Percentiles rank a stretch among this genome's conserved stretches.
Conservation (phyloP, 1,140 invertebrate species). For the Drusus annulatus region DNA sequence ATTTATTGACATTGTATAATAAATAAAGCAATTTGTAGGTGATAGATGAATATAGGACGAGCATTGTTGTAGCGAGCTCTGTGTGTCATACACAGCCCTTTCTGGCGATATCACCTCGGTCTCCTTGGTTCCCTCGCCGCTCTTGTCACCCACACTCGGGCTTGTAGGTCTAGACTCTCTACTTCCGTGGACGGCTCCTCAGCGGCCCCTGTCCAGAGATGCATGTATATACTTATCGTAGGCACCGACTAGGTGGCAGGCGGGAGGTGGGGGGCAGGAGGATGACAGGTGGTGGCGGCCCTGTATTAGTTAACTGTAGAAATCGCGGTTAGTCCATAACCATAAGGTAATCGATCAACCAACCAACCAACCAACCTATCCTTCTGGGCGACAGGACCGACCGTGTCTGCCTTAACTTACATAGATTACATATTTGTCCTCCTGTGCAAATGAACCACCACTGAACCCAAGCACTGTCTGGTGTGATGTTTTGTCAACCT, state of each 20-base stretch:
- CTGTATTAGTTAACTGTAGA: conserved; percentile 9
- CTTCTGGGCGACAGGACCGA: too few relatives aligned
- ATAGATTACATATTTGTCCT: too few relatives aligned
- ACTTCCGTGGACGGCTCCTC: background rate
- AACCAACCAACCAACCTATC: too few relatives aligned
- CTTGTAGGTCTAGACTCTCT: background rate
- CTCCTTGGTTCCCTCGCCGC: conserved; percentile 10
- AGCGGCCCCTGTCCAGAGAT: background rate
- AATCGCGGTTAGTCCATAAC: too few relatives aligned
- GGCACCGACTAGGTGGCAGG: background rate
- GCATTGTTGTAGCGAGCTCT: conserved; percentile 47
- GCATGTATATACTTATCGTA: conserved; percentile 5
- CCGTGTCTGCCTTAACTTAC: too few relatives aligned
- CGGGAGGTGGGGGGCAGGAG: background rate
- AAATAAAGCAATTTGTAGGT: conserved; percentile 59
- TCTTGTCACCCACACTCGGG: conserved; percentile 9
- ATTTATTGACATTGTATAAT: conserved; percentile 60
- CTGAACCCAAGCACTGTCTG: conserved; percentile 22
- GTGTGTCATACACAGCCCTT: conserved; percentile 33
- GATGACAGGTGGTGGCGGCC: background rate
- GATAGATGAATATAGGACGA: conserved; percentile 55
- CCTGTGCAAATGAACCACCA: background rate
- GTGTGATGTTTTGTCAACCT: conserved; percentile 15
- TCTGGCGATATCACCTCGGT: background rate
- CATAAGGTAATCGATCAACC: too few relatives aligned